Evolutionary conservation across 2,888 invertebrate genomes (phyloP), one percentile per base, ranked within the genome.

Genomic region (Synergus laeviventris): DNA sequence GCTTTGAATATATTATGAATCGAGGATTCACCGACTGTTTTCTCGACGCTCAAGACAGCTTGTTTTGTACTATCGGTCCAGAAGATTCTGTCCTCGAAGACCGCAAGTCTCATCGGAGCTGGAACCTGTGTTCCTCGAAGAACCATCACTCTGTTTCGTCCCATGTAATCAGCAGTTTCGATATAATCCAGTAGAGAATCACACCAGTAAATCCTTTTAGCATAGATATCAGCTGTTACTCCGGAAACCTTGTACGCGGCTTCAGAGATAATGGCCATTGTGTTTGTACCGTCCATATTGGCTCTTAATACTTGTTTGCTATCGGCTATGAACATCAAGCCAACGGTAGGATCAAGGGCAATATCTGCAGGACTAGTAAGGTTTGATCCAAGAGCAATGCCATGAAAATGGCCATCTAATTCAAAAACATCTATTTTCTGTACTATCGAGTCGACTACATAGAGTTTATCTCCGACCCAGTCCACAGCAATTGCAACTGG

Each of bases 391-490:
- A 99, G 92, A 0, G 97, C 97, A 14, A 99, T 96, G 0, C 97
- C 97, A 89, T 99, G 97, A 92, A 95, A 95, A 75, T 95, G 93
- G 0, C 96, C 97, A 84, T 95, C 95, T 83, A 98, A 92, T 90
- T 98, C 97, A 88, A 98, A 97, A 0, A 99, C 96, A 89, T 98
- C 98, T 77, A 99, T 95, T 92, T 97, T 97, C 90, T 98, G 97
- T 0, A 98, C 98, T 31, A 97, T 93, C 24, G 96, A 94, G 91
- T 99, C 99, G 0, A 97, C 97, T 24, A 98, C 97, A 91, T 99
- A 99, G 11, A 99, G 93, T 90, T 98, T 99, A 90, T 98, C 96
- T 0, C 98, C 98, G 61, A 99, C 95, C 98, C 99, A 99, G 92
- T 99, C 99, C 18, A 99, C 96, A 11, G 99, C 98, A 73, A 99